Evolutionary conservation across 2,113 vertebrate genomes (phyloP).

Genomic region (Malurus melanocephalus): DNA sequence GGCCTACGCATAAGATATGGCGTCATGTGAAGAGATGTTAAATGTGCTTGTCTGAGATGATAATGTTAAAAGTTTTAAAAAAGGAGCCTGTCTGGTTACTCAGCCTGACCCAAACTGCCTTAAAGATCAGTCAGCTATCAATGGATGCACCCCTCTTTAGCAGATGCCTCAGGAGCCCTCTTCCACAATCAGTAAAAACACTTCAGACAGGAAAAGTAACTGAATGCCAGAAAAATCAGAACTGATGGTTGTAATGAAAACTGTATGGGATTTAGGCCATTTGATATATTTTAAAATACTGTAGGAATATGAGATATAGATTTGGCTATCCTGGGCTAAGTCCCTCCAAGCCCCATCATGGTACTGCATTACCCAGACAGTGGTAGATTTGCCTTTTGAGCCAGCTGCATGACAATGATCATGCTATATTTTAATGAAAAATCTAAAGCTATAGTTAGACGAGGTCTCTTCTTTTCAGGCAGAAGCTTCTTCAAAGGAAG

Average conservation of each 20-base stretch:
- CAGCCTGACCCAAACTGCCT: neutral
- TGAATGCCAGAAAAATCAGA: neutral
- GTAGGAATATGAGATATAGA: neutral
- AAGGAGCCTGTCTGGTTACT: neutral
- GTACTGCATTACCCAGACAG: neutral
- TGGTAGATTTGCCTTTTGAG: neutral
- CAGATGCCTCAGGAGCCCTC: neutral
- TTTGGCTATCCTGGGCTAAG: neutral
- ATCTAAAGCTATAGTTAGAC: neutral
- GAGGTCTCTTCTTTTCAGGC: neutral
- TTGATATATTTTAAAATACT: neutral
- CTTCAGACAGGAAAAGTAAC: neutral
- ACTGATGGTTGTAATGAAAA: neutral
- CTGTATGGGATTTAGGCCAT: neutral
- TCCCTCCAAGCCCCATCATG: neutral
- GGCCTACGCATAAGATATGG: rapidly evolving
- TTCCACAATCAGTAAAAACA: neutral
- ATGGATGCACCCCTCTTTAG: neutral
- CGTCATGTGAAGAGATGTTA: too few species aligned
- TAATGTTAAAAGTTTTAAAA: neutral
- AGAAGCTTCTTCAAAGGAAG: neutral
- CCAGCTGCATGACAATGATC: neutral
- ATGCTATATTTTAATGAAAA: neutral
- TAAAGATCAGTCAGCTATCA: neutral
- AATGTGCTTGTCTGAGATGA: neutral